Evolutionary conservation across 2,113 vertebrate species (phyloP), one percentile per base, ranked within the genome.

Genomic region (Bufo bufo): DNA sequence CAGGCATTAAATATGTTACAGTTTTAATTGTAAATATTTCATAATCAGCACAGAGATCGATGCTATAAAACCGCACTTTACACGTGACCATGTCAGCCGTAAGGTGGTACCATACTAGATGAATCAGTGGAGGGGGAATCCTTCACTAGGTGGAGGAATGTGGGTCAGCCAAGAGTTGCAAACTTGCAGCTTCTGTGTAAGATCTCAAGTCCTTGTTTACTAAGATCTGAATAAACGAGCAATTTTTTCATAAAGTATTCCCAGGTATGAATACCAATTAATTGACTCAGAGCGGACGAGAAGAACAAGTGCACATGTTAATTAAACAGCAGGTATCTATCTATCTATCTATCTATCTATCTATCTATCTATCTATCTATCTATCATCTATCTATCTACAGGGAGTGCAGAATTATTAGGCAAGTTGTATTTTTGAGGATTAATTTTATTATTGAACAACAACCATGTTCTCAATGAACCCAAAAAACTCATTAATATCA

Each of bases 201-300:
- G 20, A 45, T 59, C 56, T 81, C 14, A 19, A 81, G 54, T 81
- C 33, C 61, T 59, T 81, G 78, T 81, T 81, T 61, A 45, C 78
- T 43, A 61, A 61, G 33, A 80, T 43, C 78, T 61, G 33, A 81
- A 45, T 81, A 81, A 59, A 81, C 45, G 78, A 43, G 33, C 78
- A 81, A 61, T 81, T 81, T 81, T 45, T 81, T 81, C 78, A 81
- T 8, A 81, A 23, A 19, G 8, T 59, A 81, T 61, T 61, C 56
- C 78, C 78, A 81, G 56, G 78, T 81, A 56, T 59, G 56, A 81
- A 45, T 81, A 81, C 23, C 33, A 61, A 81, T 81, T 81, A 45
- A 61, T 59, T 81, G 59, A 45, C 9, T 61, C 56, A 81, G 47
- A 45, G 78, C 45, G 78, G 78, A 81, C 56, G 19, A 59, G 56